Conservation (phyloP, 2,888 invertebrate species). For the Anorthoa munda region DNA sequence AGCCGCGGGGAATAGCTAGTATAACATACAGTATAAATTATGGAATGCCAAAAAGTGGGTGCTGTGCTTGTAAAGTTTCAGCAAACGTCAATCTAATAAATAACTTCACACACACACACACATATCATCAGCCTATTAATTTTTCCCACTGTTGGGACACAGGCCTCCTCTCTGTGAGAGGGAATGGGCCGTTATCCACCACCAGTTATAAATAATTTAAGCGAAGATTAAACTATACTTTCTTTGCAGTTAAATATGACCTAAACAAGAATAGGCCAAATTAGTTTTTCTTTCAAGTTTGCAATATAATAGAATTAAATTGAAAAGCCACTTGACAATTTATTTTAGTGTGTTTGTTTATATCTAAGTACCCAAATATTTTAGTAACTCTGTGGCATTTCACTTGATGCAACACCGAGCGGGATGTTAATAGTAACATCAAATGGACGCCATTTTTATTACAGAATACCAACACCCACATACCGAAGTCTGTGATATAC, state of each 20-base stretch:
- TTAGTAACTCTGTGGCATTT: slow-evolving; percentile 71
- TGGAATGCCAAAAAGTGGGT: not conserved
- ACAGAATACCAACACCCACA: slow-evolving; percentile 83
- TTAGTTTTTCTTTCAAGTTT: too few species aligned
- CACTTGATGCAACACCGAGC: slow-evolving; percentile 80
- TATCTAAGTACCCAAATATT: slow-evolving; percentile 4
- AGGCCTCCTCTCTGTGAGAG: too few species aligned
- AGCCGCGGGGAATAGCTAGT: too few species aligned
- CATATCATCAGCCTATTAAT: too few species aligned
- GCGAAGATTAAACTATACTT: not conserved
- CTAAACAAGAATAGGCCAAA: not conserved
- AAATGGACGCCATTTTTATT: slow-evolving; percentile 85
- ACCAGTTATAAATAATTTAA: not conserved
- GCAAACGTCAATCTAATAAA: not conserved
- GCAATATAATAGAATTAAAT: not conserved
- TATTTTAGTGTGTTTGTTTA: not conserved
- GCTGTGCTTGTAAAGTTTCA: not conserved
- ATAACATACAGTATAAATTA: too few species aligned
- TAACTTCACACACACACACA: too few species aligned
- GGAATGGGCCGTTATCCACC: too few species aligned
- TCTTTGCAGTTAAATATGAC: not conserved
- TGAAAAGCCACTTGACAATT: not conserved
- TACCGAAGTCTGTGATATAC: slow-evolving; percentile 75
- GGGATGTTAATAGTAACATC: slow-evolving; percentile 80
- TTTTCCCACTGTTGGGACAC: too few species aligned